Percentiles rank a stretch among this genome's conserved stretches.
Evolutionary conservation across 2,113 vertebrate species (phyloP).

Genomic region (Pluvialis apricaria): DNA sequence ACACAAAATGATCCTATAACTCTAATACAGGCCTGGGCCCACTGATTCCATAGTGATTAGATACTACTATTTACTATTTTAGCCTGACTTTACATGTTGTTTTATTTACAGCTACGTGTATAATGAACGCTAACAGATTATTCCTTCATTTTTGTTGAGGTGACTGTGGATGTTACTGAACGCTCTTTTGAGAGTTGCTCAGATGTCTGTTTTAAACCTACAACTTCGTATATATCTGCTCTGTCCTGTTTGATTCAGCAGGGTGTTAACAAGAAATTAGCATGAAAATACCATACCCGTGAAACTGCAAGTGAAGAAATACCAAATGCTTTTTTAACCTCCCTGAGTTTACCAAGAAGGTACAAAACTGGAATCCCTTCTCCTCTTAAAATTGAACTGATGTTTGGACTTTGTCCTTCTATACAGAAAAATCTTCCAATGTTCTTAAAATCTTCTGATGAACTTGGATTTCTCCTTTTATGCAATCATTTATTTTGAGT

Average conservation of each 20-base stretch:
- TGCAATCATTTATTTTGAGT: neutral
- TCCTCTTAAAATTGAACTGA: neutral
- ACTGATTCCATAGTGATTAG: neutral
- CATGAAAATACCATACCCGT: neutral
- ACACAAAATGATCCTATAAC: neutral
- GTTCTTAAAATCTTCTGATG: neutral
- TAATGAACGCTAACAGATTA: neutral
- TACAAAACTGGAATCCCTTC: neutral
- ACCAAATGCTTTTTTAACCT: neutral
- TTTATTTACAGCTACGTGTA: neutral
- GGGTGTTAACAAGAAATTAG: neutral
- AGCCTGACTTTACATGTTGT: neutral
- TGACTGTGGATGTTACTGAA: neutral
- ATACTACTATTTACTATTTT: neutral
- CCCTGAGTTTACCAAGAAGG: neutral
- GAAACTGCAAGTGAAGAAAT: neutral
- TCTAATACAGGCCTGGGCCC: neutral
- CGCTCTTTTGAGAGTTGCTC: neutral
- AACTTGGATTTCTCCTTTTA: neutral
- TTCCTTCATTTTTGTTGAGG: neutral
- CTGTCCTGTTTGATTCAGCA: neutral
- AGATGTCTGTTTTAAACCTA: neutral
- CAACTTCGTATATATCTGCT: neutral
- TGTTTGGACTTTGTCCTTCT: neutral
- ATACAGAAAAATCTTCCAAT: neutral